Conservation (phyloP, 2,797 vertebrate genomes). For the Gambelia wislizenii region DNA sequence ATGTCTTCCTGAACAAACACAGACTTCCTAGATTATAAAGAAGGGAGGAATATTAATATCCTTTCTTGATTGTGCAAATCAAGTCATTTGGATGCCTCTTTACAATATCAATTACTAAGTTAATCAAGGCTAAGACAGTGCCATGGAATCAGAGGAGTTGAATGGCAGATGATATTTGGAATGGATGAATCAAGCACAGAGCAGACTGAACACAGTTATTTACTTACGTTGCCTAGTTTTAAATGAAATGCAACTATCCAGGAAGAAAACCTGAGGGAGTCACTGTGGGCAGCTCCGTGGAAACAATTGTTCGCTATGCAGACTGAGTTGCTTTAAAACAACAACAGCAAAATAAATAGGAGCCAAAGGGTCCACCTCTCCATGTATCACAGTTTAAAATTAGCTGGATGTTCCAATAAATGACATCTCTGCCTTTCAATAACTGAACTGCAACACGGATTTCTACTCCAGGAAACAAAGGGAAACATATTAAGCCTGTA, state of each 20-base stretch:
- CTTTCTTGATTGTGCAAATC: conserved; percentile 46
- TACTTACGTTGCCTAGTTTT: not conserved
- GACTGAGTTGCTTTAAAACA: too few species aligned
- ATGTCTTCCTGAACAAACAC: fast-evolving
- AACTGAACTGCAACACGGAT: not conserved
- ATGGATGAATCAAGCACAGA: not conserved
- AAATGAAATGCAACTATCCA: not conserved
- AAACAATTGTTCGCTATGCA: not conserved
- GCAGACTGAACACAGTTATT: not conserved
- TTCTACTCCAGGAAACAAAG: not conserved
- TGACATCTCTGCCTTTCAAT: not conserved
- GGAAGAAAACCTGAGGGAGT: not conserved
- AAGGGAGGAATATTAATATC: conserved; percentile 27
- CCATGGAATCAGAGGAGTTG: not conserved
- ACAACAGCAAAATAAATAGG: too few species aligned
- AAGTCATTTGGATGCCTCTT: conserved; percentile 15
- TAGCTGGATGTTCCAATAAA: not conserved
- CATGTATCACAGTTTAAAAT: not conserved
- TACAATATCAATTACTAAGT: conserved; percentile 24
- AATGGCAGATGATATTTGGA: conserved; percentile 19
- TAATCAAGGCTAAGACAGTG: conserved; percentile 18
- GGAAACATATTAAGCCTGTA: conserved; percentile 1
- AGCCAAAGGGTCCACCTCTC: not conserved
- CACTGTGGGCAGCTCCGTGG: not conserved
- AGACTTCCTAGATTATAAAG: conserved; percentile 13